Conservation (phyloP, 1,140 invertebrate genomes). For the Heliconius himera region DNA sequence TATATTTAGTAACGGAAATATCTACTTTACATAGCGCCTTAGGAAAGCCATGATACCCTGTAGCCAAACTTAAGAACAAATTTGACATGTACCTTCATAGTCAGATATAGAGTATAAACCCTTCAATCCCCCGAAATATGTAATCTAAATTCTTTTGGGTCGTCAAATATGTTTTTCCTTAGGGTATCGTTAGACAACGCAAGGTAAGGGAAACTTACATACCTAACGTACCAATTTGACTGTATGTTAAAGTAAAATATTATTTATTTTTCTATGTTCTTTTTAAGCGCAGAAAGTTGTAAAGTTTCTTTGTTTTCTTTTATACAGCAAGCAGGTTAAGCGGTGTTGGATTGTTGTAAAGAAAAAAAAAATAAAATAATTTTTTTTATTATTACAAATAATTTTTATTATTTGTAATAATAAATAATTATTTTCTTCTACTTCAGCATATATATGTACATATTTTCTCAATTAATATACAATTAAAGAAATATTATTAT, state of each 20-base stretch:
- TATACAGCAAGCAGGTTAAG: neutral
- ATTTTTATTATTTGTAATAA: too few species aligned
- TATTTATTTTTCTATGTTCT: neutral
- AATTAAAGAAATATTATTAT: too few species aligned
- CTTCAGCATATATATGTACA: too few species aligned
- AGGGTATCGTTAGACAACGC: slow-evolving; percentile 26
- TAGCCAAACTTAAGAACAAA: neutral
- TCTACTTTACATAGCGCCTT: neutral
- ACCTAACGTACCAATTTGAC: neutral
- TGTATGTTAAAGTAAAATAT: neutral
- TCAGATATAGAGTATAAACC: slow-evolving; percentile 17
- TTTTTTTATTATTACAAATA: too few species aligned
- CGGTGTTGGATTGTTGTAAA: neutral
- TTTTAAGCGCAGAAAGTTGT: neutral
- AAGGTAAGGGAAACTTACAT: neutral
- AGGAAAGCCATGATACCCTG: neutral
- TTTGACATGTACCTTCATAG: slow-evolving; percentile 13
- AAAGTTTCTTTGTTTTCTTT: neutral
- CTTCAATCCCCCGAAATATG: slow-evolving; percentile 21
- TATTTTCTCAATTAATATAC: too few species aligned
- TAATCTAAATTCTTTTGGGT: slow-evolving; percentile 31
- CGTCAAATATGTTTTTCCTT: slow-evolving; percentile 20
- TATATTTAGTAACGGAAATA: neutral
- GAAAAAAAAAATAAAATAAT: neutral
- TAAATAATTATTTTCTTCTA: too few species aligned